A percentile compares a stretch with the other conserved stretches of the same genome.
These are phyloP conservation scores for Phragmatobia fuliginosa DNA, from an alignment of 2,888 invertebrate genomes.

Conservation along the genomic window DNA sequence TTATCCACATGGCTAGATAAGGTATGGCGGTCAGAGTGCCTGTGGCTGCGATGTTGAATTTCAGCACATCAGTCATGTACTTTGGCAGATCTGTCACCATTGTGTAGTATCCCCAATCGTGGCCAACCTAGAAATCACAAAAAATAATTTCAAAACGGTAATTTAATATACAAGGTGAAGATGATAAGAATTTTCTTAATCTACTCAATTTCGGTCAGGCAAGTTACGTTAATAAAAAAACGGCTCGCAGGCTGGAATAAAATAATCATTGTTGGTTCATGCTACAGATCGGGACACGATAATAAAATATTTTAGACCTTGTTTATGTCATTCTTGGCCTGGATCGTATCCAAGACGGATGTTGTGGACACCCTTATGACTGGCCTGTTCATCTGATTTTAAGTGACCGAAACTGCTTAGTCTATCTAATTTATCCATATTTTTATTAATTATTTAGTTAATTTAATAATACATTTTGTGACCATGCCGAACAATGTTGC, in stretches of 20 bases:
- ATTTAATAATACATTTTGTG: too few species aligned
- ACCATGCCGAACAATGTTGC: too few species aligned
- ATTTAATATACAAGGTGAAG: neutral
- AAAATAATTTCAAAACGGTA: neutral
- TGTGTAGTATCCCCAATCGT: constrained; percentile 90
- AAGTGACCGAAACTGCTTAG: too few species aligned
- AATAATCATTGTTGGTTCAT: neutral
- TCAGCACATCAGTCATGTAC: constrained; percentile 89
- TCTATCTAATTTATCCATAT: too few species aligned
- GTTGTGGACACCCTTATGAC: neutral
- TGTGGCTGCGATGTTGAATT: constrained; percentile 89
- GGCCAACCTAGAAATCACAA: constrained; percentile 71
- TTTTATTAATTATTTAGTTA: too few species aligned
- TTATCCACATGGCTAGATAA: constrained; percentile 89
- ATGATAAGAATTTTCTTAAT: neutral
- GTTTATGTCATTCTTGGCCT: neutral
- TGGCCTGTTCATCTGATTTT: too few species aligned
- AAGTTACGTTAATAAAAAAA: neutral
- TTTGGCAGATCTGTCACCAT: constrained; percentile 91
- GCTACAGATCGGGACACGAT: neutral
- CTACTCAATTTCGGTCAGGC: neutral
- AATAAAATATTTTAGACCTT: neutral
- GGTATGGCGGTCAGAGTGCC: constrained; percentile 89
- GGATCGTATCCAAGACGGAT: neutral
- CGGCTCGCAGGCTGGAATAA: neutral